Evolutionary conservation across 2,797 vertebrate genomes (phyloP).

Genomic region (Carapus acus): DNA sequence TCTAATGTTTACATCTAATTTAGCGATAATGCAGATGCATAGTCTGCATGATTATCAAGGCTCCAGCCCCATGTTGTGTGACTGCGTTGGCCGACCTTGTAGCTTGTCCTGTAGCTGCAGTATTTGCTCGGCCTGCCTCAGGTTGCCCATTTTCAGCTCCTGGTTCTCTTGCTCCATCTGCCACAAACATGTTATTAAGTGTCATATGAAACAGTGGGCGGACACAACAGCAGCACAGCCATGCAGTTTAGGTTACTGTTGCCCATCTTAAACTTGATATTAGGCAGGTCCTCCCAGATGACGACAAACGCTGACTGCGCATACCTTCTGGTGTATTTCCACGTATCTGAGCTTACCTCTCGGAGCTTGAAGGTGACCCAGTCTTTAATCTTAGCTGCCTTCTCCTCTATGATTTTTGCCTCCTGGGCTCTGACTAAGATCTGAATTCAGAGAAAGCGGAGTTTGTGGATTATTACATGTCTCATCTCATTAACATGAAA

Average conservation of each 20-base stretch:
- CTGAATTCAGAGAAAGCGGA: slow-evolving; percentile 63
- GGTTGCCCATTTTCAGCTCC: slow-evolving; percentile 80
- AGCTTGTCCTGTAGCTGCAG: slow-evolving; percentile 79
- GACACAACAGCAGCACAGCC: background rate
- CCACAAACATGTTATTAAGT: slow-evolving; percentile 7
- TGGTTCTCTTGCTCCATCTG: slow-evolving; percentile 93
- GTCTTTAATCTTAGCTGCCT: slow-evolving; percentile 95
- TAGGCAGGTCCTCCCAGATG: too few relatives aligned
- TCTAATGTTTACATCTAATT: too few relatives aligned
- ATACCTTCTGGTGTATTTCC: slow-evolving; percentile 1
- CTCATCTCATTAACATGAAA: slow-evolving; percentile 50
- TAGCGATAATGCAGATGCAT: too few relatives aligned
- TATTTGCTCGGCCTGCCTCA: slow-evolving; percentile 81
- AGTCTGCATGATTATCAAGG: too few relatives aligned
- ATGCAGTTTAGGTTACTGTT: background rate
- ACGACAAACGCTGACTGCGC: too few relatives aligned
- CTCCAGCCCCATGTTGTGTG: too few relatives aligned
- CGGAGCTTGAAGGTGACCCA: slow-evolving; percentile 89
- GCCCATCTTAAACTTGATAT: background rate
- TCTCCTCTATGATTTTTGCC: slow-evolving; percentile 89
- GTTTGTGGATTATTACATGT: slow-evolving; percentile 32
- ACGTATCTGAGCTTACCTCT: slow-evolving; percentile 75
- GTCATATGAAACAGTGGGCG: background rate
- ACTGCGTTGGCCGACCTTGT: slow-evolving; percentile 60
- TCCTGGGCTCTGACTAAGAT: slow-evolving; percentile 86